Base-by-base conservation (phyloP, 2,888 invertebrate species). In the Nymphalis urticae region DNA sequence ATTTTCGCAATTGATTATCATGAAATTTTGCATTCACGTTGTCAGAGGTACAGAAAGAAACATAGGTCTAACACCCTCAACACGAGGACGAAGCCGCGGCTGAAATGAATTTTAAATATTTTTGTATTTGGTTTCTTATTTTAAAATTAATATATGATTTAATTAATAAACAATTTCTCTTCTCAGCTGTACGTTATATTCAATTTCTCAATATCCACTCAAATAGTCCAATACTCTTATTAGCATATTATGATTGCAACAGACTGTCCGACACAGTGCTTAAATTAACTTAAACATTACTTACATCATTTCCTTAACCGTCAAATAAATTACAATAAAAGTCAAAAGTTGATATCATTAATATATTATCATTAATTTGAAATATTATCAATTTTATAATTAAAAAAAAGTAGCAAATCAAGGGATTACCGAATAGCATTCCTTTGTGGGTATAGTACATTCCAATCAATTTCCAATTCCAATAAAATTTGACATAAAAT, bases 231-330 rank as follows among this genome's bases (percentile, higher is more conserved):
- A 54, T 61, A 59, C 63, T 13, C 48, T 6, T 60, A 68, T 68
- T 68, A 64, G 51, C 68, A 68, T 68, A 60, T 68, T 53, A 61
- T 59, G 64, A 54, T 64, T 68, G 64, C 64, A 56, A 64, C 61
- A 36, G 21, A 24, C 32, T 21, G 0, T 16, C 27, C 27, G 27
- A 62, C 10, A 16, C 27, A 48, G 36, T 10, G 24, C 24, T 42
- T 8, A 19, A 42, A 66, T 48, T 36, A 32, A 24, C 17, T 47
- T n/a, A 16, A 16, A 32, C 10, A 5, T 48, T 48, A 21, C 48
- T 36, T 24, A 24, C 27, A n/a, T 48, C 42, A 36, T 48, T 32
- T 48, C 24, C 47, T 63, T 2, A n/a, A 7, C 56, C 10, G 58
- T 19, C 36, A n/a, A 58, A 58, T 58, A 58, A 42, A 58, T 58